These are phyloP conservation scores for Echinarachnius parma DNA, from an alignment of 53 echinoderm and acorn worm species.

Conservation along the genomic window DNA sequence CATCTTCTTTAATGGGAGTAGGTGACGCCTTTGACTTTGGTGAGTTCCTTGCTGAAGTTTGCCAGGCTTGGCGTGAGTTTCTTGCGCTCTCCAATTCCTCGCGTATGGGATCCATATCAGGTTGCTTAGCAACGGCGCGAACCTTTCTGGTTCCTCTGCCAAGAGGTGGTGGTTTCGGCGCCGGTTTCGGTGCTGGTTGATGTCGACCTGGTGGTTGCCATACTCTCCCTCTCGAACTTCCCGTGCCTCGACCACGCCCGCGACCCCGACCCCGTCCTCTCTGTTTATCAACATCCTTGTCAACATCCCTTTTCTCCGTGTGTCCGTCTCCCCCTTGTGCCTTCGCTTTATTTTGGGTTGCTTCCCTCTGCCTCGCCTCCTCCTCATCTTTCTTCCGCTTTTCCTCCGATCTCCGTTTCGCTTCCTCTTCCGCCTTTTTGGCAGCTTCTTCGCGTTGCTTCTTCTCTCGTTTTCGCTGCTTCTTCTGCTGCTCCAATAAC, in stretches of 20 bases:
- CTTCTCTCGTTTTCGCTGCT: slow-evolving; percentile 13
- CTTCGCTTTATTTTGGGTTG: not conserved
- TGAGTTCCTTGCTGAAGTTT: not conserved
- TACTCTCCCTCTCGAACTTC: slow-evolving; percentile 13
- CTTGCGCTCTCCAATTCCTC: slow-evolving; percentile 39
- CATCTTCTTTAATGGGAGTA: not conserved
- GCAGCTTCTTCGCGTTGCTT: slow-evolving; percentile 14
- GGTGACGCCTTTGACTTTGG: not conserved
- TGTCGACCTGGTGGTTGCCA: not conserved
- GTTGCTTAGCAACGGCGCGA: slow-evolving; percentile 29
- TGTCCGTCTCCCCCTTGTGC: not conserved
- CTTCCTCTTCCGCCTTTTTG: not conserved
- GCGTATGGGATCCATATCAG: slow-evolving; percentile 22
- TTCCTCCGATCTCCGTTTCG: not conserved
- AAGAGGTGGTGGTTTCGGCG: not conserved
- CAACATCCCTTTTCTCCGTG: not conserved
- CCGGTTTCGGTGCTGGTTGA: not conserved
- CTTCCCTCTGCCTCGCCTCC: slow-evolving; percentile 4
- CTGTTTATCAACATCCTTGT: not conserved
- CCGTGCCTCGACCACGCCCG: slow-evolving; percentile 29
- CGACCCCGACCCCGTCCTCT: slow-evolving; percentile 5
- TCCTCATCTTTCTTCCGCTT: slow-evolving; percentile 1
- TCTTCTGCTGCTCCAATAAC: slow-evolving; percentile 4
- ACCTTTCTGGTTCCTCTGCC: slow-evolving; percentile 20
- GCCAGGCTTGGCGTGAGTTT: slow-evolving; percentile 39